phyloP scores from a whole-genome alignment of 2,113 vertebrate genomes.

The Psittacara wagleri region DNA sequence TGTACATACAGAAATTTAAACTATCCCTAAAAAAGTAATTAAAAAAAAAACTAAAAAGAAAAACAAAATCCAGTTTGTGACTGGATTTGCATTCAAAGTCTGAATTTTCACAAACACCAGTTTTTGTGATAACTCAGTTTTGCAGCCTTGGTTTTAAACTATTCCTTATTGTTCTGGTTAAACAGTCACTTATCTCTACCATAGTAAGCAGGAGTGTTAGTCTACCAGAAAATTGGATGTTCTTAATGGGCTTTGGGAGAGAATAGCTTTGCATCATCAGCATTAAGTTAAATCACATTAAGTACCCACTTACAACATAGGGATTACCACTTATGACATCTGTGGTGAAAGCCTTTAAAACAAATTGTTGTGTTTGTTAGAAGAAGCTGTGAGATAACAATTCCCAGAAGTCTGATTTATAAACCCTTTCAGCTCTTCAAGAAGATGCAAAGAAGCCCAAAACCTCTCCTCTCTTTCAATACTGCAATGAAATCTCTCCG shows the following conservation, averaged over 20 bases:
- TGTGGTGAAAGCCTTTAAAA: constrained; percentile 67
- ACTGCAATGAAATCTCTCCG: not conserved
- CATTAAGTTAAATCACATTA: constrained; percentile 59
- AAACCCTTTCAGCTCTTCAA: constrained; percentile 33
- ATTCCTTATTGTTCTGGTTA: constrained; percentile 26
- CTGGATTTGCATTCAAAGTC: not conserved
- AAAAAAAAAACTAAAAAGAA: not conserved
- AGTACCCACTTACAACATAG: constrained; percentile 40
- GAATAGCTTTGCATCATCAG: constrained; percentile 57
- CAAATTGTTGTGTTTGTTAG: constrained; percentile 61
- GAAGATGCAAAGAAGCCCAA: not conserved
- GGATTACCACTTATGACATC: constrained; percentile 63
- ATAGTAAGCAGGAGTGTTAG: constrained; percentile 43
- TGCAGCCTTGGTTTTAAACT: not conserved
- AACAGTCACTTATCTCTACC: constrained; percentile 43
- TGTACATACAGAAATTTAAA: not conserved
- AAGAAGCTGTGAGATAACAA: constrained; percentile 53
- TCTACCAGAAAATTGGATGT: constrained; percentile 60
- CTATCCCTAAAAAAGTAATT: not conserved
- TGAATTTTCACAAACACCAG: not conserved
- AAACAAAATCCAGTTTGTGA: not conserved
- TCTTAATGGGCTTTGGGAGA: constrained; percentile 54
- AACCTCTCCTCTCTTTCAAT: not conserved
- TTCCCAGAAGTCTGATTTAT: constrained; percentile 46
- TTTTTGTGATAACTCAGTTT: not conserved